Evolutionary conservation across 2,888 invertebrate species (phyloP), one percentile per base, ranked within the genome.

Genomic region (Stenurella melanura): DNA sequence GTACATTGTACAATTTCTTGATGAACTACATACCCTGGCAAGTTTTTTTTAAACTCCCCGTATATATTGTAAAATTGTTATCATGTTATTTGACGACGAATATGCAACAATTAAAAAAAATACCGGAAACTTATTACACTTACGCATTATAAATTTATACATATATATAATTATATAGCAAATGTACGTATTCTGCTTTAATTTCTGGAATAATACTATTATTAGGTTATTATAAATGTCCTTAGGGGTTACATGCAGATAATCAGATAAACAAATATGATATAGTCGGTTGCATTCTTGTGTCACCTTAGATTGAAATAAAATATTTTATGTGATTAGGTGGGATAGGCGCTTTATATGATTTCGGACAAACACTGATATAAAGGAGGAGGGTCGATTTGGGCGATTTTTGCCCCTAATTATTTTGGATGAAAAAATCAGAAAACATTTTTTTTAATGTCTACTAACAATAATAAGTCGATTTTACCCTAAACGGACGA

Each of bases 151-250:
- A 50, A 50, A 50, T 15, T 1, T 42, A 38, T 4, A 64, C n/a
- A 63, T 63, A 63, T 17, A 64, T 66, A 42, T 66, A 34, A 19
- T 66, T 19, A 42, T 19, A 42, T 50, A 26, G 19, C 21, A 54
- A 15, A 42, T 21, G 50, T 18, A 42, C 10, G 26, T n/a, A 54
- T 19, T 11, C 3, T 12, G 21, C 11, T 26, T 50, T 54, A 50
- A 50, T 50, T 50, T 50, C 50, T 50, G n/a, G 50, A 50, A 17
- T 50, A 54, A 66, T 54, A 50, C 54, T 19, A 66, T 19, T 26
- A 26, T 67, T n/a, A 56, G 54, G 54, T 54, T 67, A 67, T 21
- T 67, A 67, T 67, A 67, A 67, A 67, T 67, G 67, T 67, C 67
- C 67, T 67, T 67, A 67, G 67, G n/a, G 50, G n/a, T 50, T n/a